Percentiles rank a stretch among this genome's conserved stretches.
These are phyloP conservation scores for Campoplex capitator DNA, from an alignment of 2,888 invertebrate genomes.

Conservation along the genomic window DNA sequence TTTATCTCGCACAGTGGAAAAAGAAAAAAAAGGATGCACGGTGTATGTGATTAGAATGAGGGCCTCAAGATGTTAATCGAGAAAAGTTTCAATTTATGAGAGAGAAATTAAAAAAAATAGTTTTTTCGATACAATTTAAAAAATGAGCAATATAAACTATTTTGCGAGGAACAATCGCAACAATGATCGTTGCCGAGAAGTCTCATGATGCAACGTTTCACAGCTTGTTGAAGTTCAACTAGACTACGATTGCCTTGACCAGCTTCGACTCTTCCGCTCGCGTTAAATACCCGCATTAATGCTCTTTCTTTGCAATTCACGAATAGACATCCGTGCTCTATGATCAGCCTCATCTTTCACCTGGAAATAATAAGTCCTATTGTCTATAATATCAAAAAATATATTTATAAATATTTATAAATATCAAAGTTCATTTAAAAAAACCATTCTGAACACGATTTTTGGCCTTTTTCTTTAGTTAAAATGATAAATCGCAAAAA, in stretches of 20 bases:
- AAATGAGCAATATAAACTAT: conserved; percentile 87
- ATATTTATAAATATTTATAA: not conserved
- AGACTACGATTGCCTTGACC: conserved; percentile 93
- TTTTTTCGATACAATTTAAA: not conserved
- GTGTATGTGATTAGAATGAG: conserved; percentile 72
- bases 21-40: conserved; percentile 58
- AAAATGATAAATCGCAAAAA: too few relatives aligned
- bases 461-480: not conserved
- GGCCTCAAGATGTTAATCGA: conserved; percentile 70
- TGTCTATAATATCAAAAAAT: conserved; percentile 87
- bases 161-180: conserved; percentile 97
- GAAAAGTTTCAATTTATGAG: conserved; percentile 42
- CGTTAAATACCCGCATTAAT: conserved; percentile 95
- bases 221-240: conserved; percentile 95
- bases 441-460: too few relatives aligned
- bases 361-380: conserved; percentile 99
- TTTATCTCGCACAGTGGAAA: conserved; percentile 6
- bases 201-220: conserved; percentile 93
- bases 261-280: conserved; percentile 90
- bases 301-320: conserved; percentile 99
- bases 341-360: conserved; percentile 97
- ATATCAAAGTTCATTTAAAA: too few relatives aligned
- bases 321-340: conserved; percentile 96
- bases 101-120: conserved; percentile 43
- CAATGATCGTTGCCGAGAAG: conserved; percentile 98